Conservation (phyloP, 2,797 vertebrate genomes). For the Heliangelus exortis region DNA sequence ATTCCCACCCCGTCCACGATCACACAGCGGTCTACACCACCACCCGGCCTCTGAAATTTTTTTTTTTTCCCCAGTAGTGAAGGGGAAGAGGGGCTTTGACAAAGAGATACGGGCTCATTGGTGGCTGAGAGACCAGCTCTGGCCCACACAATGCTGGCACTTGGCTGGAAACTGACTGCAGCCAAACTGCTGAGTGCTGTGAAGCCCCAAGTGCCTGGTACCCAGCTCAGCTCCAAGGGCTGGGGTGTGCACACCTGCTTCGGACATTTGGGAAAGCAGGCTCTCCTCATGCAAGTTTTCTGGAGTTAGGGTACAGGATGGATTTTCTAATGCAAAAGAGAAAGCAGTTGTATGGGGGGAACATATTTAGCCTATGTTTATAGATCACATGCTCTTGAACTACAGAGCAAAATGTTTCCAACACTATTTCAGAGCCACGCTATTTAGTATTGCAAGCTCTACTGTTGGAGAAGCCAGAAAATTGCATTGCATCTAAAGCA, state of each 20-base stretch:
- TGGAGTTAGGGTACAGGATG: not conserved
- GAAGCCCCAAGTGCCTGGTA: not conserved
- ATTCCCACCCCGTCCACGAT: not conserved
- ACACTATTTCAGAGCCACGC: not conserved
- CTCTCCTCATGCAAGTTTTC: not conserved
- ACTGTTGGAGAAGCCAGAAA: not conserved
- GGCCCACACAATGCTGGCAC: accelerated
- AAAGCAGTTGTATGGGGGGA: not conserved
- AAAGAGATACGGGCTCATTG: accelerated
- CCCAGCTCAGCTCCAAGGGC: not conserved
- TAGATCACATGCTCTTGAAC: slow-evolving; percentile 31
- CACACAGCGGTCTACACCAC: accelerated
- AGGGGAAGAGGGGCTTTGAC: not conserved
- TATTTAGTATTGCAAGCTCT: not conserved
- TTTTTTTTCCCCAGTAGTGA: not conserved
- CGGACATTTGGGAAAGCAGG: not conserved
- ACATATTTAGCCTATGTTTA: slow-evolving; percentile 59
- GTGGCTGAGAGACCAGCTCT: not conserved
- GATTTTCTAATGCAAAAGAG: slow-evolving; percentile 5
- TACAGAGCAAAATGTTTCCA: slow-evolving; percentile 11
- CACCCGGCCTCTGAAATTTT: not conserved
- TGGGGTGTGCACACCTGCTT: not conserved
- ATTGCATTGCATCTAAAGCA: slow-evolving; percentile 19
- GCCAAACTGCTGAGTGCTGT: not conserved
- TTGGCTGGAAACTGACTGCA: not conserved